Evolutionary conservation across 1,140 invertebrate species (phyloP), one percentile per base, ranked within the genome.

Genomic region (Lasioglossum baleicum): DNA sequence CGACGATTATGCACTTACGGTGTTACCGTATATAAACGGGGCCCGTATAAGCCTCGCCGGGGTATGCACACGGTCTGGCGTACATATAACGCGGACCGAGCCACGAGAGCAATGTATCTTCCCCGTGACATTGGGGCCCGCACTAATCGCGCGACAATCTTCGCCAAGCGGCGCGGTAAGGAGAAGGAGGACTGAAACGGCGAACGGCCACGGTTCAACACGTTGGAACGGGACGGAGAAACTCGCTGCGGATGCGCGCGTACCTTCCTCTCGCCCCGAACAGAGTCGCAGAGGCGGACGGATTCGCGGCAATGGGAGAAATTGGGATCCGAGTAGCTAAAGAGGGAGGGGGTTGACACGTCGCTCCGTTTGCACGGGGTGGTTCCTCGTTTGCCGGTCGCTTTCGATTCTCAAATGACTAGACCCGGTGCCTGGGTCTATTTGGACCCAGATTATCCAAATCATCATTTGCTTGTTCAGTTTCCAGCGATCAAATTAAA

Each of bases 101-200:
- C 84, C 87, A 86, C 90, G 85, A 89, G 88, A 89, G 92, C 89
- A 91, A 93, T 93, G 91, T 89, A 92, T 93, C 92, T 93, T 93
- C 87, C 83, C 72, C 87, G 90, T 92, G 91, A 91, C 91, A 92
- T 90, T 88, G 87, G 88, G 88, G 85, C 88, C 89, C 86, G 88
- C 90, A 90, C 92, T 93, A 93, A 93, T 93, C 92, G 92, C 87
- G 92, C 91, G 92, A 93, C 92, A 93, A 93, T 93, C 92, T 93
- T 93, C 80, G 66, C 85, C 75, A 13, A 8, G 83, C 79, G 83
- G 83, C 75, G 81, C 76, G 75, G 82, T 67, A 77, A 85, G 74
- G 71, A 65, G 68, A 71, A 81, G 35, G 35, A 35, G 35, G 64
- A 66, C 67, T 4, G 7, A 8, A 8, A 77, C 74, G 75, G 76